These are phyloP conservation scores for Mya arenaria DNA, from an alignment of 1,140 invertebrate genomes.

Conservation along the genomic window DNA sequence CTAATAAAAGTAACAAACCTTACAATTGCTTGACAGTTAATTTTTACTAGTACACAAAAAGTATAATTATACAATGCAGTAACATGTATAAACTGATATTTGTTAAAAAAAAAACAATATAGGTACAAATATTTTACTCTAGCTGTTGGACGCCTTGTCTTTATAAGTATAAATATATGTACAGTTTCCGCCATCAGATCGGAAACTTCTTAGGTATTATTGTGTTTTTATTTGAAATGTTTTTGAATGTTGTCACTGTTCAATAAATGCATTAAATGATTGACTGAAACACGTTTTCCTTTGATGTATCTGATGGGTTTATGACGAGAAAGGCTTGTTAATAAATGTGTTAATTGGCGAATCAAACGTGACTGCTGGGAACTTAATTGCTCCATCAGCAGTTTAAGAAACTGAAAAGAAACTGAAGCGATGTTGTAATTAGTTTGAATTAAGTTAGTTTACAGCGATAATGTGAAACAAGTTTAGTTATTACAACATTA, in stretches of 20 bases:
- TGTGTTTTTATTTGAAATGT: constrained; percentile 31
- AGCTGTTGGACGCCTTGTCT: background rate
- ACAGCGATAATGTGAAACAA: no score
- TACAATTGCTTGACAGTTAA: background rate
- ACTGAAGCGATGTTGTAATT: no score
- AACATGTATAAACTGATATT: background rate
- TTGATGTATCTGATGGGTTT: no score
- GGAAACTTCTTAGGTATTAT: background rate
- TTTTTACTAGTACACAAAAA: background rate
- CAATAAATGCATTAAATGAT: constrained; percentile 48
- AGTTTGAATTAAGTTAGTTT: no score
- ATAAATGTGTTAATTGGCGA: no score
- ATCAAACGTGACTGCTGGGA: no score
- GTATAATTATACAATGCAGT: background rate
- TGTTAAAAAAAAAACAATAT: background rate
- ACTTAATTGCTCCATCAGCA: no score
- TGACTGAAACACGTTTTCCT: no score
- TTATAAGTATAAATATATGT: background rate
- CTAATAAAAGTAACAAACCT: no score
- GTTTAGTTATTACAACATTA: no score
- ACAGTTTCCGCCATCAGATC: background rate
- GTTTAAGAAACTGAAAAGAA: no score
- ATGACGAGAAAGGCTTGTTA: no score
- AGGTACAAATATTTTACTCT: background rate
- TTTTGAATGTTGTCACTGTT: constrained; percentile 45